Evolutionary conservation across 2,113 vertebrate genomes (phyloP), one percentile per base, ranked within the genome.

Genomic region (Pollachius pollachius): DNA sequence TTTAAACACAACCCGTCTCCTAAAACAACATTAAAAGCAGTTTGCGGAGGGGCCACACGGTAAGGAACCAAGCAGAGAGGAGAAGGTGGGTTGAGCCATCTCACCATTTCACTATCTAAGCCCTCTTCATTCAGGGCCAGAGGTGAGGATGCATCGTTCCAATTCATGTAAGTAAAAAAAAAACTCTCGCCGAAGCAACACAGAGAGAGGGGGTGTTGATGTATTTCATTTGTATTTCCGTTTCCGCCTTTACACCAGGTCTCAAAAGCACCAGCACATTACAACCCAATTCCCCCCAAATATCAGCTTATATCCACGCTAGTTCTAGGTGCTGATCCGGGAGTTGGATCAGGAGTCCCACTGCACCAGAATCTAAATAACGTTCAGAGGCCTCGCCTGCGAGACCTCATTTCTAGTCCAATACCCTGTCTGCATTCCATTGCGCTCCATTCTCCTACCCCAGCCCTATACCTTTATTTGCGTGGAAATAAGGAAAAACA

Each of bases 351-450:
- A 94, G 93, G 90, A 92, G 94, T 94, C 95, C 95, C 90, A 9
- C 5, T 93, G 95, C 94, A 95, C 95, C 41, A 92, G 94, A 97
- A 94, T 95, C 94, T 96, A 96, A 98, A 96, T 95, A 97, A 97
- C 92, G 94, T 94, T 95, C 95, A 91, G 94, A 95, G 67, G 92
- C 93, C 93, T 92, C 94, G 93, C 95, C 41, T 11, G 90, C 94
- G 4, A 96, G 94, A 97, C 94, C 95, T 98, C 94, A 99, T 98
- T 98, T 97, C 97, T 96, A 98, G 94, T 94, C 94, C 94, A 94
- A 94, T 93, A 93, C 93, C 92, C 94, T 90, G 84, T 93, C 94
- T 95, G 94, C 95, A 96, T 97, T 95, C 89, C 93, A 97, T 97
- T 98, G 96, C 92, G 94, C 93, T 90, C 94, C 94, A 91, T 86